Evolutionary conservation across 2,797 vertebrate species (phyloP), one percentile per base, ranked within the genome.

Genomic region (Rhinoraja longicauda): DNA sequence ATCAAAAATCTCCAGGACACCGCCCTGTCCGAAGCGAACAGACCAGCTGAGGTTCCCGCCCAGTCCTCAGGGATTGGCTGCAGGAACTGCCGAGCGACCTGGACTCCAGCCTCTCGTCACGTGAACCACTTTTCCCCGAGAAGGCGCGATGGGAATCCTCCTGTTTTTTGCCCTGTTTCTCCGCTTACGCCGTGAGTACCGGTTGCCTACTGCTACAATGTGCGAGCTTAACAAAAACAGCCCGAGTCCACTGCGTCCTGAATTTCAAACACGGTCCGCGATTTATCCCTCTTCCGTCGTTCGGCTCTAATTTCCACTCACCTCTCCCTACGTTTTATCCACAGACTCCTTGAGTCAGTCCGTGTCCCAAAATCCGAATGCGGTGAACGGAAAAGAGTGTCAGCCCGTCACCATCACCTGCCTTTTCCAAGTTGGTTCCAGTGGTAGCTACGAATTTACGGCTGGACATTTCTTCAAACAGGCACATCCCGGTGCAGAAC

Each of bases 401-500:
- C 36, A 79, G 19, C 8, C 77, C 24, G 4, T 79, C 77, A 79
- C 5, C 5, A 79, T 79, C 77, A 79, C 15, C 77, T 79, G 77
- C 12, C 32, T 45, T 79, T 79, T 79, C 6, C 7, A 21, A 7
- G 17, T 1, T 19, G 75, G 9, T 12, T 29, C 2, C 29, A 1
- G 0, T 0, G 24, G 0, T 7, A 0, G 0, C 10, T 1, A 6
- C 45, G 4, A 53, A 26, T 75, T 75, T 4, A 0, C 26, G 4
- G 26, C 4, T 5, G 72, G 72, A 8, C 4, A n/a, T 75, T 75
- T 79, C 77, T 45, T 79, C 77, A 45, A 7, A 39, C 32, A 45
- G 45, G 21, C 32, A 0, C 17, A 79, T 36, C 1, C 17, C 32
- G 77, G 77, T 15, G 1, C 77, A 36, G 5, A 79, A 7, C 4